Evolutionary conservation across 2,797 vertebrate genomes (phyloP).

Genomic region (Muraenolepis orangiensis): DNA sequence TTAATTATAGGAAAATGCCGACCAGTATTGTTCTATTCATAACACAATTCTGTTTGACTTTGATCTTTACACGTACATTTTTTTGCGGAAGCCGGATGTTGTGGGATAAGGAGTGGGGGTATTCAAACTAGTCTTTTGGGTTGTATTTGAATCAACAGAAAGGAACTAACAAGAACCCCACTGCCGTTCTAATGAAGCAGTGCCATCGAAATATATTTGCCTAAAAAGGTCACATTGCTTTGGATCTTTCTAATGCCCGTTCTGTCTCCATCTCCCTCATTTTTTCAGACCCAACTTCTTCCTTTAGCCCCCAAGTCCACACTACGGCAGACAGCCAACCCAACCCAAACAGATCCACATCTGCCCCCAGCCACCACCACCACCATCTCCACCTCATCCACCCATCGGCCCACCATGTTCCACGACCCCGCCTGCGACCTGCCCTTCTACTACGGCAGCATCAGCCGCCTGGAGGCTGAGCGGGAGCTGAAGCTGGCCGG

Average conservation of each 20-base stretch:
- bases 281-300: slow-evolving; percentile 9
- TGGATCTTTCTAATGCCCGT: background rate
- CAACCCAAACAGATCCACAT: background rate
- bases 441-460: slow-evolving; percentile 95
- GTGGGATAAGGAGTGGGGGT: background rate
- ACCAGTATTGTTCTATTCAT: background rate
- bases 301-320: background rate
- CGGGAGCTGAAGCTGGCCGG: slow-evolving; percentile 90
- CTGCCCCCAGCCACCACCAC: background rate
- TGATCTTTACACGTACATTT: background rate
- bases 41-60: background rate
- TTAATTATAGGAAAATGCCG: background rate
- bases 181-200: background rate
- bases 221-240: background rate
- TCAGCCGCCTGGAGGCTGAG: slow-evolving; percentile 87
- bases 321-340: background rate
- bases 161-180: no score
- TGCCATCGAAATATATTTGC: background rate
- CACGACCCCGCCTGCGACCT: slow-evolving; percentile 84
- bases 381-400: background rate
- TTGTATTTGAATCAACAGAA: background rate
- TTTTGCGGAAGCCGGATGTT: background rate
- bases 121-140: background rate
- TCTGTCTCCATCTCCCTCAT: background rate
- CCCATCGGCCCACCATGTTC: slow-evolving; percentile 68